Evolutionary conservation across 2,113 vertebrate species (phyloP), one percentile per base, ranked within the genome.

Genomic region (Sapayoa aenigma): DNA sequence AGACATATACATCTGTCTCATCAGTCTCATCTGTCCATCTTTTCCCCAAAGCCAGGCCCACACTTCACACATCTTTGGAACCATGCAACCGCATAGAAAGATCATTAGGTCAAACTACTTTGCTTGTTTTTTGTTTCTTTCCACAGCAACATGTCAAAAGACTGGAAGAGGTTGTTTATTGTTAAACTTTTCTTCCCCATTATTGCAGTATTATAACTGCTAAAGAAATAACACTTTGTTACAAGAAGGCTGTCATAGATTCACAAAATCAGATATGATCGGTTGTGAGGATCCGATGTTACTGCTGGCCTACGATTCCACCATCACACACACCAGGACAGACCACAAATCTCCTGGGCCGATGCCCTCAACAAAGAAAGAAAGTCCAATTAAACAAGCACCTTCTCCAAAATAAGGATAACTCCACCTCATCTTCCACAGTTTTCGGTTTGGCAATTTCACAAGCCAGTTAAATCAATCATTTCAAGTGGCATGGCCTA

Each of bases 81-180:
- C 6, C 16, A 9, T 17, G 23, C 9, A 22, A 67, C 14, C 0
- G 1, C 8, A 20, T 42, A n/a, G n/a, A n/a, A n/a, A n/a, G n/a
- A n/a, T n/a, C 18, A 28, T 50, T 72, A 39, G 37, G 9, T 6
- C 65, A 49, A 68, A 22, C 12, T 50, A 14, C 41, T 90, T 91
- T 21, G 12, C 6, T 73, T 27, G 44, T 30, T 16, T 39, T 52
- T 52, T 84, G 13, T 62, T 81, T 8, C 63, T 62, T 92, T 41
- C 67, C 46, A 86, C 90, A 44, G 52, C 4, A 5, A 23, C 31
- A 60, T 11, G 8, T 67, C 50, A 66, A 71, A 95, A 41, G 28
- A n/a, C 28, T 50, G 17, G 18, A 84, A 81, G 12, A 77, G 9
- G 50, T 23, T 44, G 3, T 50, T 78, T 49, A 16, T 35, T 35